Conservation (phyloP, 2,797 vertebrate species). For the Myoxocephalus aenaeus region DNA sequence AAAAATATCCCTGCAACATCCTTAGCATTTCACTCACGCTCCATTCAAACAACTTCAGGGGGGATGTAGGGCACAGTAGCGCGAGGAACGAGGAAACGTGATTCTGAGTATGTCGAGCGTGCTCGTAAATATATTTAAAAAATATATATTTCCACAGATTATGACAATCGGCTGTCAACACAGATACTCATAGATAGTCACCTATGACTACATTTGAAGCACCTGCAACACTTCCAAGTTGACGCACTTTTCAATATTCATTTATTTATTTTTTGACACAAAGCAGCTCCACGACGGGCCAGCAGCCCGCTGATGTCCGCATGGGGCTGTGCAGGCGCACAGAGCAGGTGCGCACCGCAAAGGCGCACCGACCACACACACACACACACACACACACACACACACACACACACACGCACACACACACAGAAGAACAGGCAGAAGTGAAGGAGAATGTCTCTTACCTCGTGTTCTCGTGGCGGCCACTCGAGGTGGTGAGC, state of each 20-base stretch:
- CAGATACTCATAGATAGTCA: not conserved
- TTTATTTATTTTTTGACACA: constrained; percentile 5
- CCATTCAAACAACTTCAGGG: constrained; percentile 46
- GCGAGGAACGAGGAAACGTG: not conserved
- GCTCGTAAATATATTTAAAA: not conserved
- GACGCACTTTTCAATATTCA: fast-evolving
- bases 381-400: not conserved
- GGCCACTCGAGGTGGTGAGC: not conserved
- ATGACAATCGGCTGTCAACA: not conserved
- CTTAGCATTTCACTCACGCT: constrained; percentile 63
- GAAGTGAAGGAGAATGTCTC: not conserved
- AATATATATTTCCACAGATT: not conserved
- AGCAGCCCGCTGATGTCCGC: constrained; percentile 31
- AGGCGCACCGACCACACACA: not conserved
- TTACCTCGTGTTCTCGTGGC: constrained; percentile 57
- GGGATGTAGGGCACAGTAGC: not conserved
- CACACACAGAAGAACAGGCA: constrained; percentile 2
- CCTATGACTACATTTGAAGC: not conserved
- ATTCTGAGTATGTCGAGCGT: not conserved
- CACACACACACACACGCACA: not conserved
- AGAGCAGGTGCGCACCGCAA: constrained; percentile 25
- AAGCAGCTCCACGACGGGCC: constrained; percentile 41
- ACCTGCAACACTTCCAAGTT: not conserved
- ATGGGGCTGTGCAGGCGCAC: constrained; percentile 4
- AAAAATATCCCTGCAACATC: constrained; percentile 29